These are phyloP conservation scores for Phenacoccus solenopsis DNA, from an alignment of 1,140 invertebrate species.

Conservation along the genomic window DNA sequence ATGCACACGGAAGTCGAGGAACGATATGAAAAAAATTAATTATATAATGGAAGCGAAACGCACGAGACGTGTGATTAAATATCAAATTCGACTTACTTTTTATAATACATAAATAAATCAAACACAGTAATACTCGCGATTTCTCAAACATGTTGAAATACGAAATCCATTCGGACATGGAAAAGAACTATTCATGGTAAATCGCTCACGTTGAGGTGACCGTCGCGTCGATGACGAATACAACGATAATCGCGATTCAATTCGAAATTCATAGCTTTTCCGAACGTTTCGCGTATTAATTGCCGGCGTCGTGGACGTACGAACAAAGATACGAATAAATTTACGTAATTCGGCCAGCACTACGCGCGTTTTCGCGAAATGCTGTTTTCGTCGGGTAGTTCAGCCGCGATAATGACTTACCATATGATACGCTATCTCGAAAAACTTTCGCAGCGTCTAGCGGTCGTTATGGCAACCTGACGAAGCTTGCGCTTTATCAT, in stretches of 20 bases:
- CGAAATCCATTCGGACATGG: background rate
- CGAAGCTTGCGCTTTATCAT: background rate
- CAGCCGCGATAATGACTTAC: background rate
- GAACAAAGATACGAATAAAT: too few relatives aligned
- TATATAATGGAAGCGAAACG: too few relatives aligned
- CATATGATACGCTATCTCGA: background rate
- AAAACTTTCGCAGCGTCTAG: background rate
- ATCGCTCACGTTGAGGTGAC: background rate
- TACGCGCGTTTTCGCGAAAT: background rate
- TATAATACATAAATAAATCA: slow-evolving; percentile 7
- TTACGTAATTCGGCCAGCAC: background rate
- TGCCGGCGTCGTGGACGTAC: too few relatives aligned
- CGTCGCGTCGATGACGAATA: background rate
- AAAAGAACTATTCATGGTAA: background rate
- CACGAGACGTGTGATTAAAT: too few relatives aligned
- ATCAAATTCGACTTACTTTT: slow-evolving; percentile 8
- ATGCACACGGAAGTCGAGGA: too few relatives aligned
- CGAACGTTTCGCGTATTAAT: too few relatives aligned
- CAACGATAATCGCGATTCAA: background rate
- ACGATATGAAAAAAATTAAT: too few relatives aligned
- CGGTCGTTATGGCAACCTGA: background rate
- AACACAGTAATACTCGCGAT: background rate
- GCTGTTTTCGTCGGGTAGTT: background rate
- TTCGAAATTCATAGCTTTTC: background rate
- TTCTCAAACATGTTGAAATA: slow-evolving; percentile 9